Evolutionary conservation across 53 echinoderm and acorn worm genomes (phyloP), one percentile per base, ranked within the genome.

Genomic region (Arbacia lixula): DNA sequence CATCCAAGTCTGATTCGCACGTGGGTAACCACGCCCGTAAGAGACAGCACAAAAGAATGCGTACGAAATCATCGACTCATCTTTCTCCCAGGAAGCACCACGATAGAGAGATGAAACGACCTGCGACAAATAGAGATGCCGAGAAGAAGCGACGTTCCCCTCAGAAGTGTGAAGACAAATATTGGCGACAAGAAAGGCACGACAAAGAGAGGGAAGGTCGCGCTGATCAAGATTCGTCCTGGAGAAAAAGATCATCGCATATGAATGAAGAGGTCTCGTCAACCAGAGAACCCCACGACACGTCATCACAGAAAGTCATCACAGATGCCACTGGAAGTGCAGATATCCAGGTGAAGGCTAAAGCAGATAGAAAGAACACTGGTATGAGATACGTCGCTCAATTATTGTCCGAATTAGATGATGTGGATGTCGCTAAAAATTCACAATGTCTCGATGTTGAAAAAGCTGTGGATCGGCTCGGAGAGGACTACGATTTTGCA

Each of bases 401-500:
- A n/a, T n/a, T n/a, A n/a, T n/a, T n/a, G n/a, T n/a, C n/a, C n/a
- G n/a, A n/a, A n/a, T n/a, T n/a, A n/a, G n/a, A n/a, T n/a, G n/a
- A n/a, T n/a, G n/a, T n/a, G n/a, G n/a, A n/a, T n/a, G n/a, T n/a
- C n/a, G n/a, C n/a, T n/a, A n/a, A n/a, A n/a, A n/a, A n/a, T n/a
- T n/a, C n/a, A n/a, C n/a, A n/a, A n/a, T n/a, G n/a, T n/a, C n/a
- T n/a, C n/a, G n/a, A n/a, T n/a, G n/a, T n/a, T n/a, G 46, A 20
- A 29, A 1, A 27, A 46, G 28, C 25, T 4, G 0, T 19, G 8
- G 5, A 36, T 37, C 2, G 66, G 38, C n/a, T 69, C 69, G 16
- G 69, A 20, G 54, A 74, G 20, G 30, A 8, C 20, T 74, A 51
- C 28, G 74, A 74, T 53, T 74, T 74, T 53, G 74, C 74, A 32